These are phyloP conservation scores for Ianthella basta DNA, from an alignment of 37 sponge, comb jelly and placozoan genomes.

Conservation along the genomic window DNA sequence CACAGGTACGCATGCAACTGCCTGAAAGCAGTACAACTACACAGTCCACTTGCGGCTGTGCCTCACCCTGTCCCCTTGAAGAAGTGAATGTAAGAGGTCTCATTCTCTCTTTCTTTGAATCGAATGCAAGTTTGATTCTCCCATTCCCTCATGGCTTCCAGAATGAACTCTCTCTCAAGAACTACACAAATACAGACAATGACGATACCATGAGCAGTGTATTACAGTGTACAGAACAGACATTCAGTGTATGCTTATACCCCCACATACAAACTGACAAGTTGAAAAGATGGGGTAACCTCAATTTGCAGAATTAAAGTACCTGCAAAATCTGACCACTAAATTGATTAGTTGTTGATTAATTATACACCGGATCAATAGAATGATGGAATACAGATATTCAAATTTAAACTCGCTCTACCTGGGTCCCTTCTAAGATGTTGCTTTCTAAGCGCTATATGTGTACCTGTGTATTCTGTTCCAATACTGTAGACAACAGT, in stretches of 20 bases:
- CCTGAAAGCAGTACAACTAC: not conserved
- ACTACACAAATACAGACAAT: conserved; percentile 35
- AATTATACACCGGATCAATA: too few species aligned
- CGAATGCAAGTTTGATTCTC: conserved; percentile 80
- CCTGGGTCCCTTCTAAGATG: not conserved
- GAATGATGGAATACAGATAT: too few species aligned
- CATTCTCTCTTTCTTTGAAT: conserved; percentile 42
- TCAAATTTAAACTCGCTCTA: too few species aligned
- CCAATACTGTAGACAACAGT: conserved; percentile 48
- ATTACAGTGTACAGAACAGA: not conserved
- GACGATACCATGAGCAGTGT: too few species aligned
- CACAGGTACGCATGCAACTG: not conserved
- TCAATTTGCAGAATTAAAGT: too few species aligned
- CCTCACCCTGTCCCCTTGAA: conserved; percentile 71
- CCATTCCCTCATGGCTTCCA: conserved; percentile 74
- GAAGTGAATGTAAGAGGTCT: conserved; percentile 46
- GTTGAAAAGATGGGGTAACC: too few species aligned
- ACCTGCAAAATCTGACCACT: too few species aligned
- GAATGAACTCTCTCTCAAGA: conserved; percentile 32
- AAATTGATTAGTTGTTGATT: too few species aligned
- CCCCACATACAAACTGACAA: not conserved
- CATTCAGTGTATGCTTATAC: not conserved
- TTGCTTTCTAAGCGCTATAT: not conserved
- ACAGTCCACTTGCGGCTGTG: not conserved
- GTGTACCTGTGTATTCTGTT: conserved; percentile 42